Conservation (phyloP, 2,797 vertebrate species). For the Tiaroga cobitis region DNA sequence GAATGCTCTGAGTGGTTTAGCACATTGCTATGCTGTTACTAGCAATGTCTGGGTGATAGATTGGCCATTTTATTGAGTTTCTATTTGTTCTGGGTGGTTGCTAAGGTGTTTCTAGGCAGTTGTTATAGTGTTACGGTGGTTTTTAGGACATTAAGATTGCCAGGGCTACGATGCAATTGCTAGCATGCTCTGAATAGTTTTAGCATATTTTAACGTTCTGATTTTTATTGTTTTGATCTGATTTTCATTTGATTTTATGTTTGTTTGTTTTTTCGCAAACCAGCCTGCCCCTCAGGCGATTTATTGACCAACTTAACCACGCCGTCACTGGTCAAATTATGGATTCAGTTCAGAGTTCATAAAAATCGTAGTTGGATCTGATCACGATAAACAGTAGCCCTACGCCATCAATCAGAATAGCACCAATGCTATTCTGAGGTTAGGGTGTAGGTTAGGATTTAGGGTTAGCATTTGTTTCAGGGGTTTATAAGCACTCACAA, state of each 20-base stretch:
- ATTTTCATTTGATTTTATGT: too few species aligned
- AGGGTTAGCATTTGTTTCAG: background rate
- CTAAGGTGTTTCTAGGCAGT: background rate
- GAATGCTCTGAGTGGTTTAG: background rate
- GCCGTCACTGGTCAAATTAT: background rate
- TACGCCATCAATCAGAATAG: background rate
- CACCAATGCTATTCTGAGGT: background rate
- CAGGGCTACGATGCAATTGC: background rate
- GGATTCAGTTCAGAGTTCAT: background rate
- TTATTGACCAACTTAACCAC: background rate
- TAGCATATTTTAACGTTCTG: background rate
- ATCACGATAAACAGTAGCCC: background rate
- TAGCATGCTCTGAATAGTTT: background rate
- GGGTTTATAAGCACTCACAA: background rate
- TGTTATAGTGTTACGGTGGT: background rate
- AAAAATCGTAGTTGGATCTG: background rate
- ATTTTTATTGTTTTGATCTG: background rate
- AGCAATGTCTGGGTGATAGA: background rate
- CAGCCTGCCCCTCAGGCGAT: background rate
- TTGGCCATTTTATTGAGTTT: background rate
- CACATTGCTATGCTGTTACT: background rate
- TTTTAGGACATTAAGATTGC: background rate
- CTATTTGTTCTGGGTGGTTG: background rate
- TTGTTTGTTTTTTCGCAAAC: rapidly evolving
- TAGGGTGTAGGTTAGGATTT: background rate